A percentile compares a stretch with the other conserved stretches of the same genome.
Evolutionary conservation across 2,797 vertebrate genomes (phyloP).

Genomic region (Phalloptychus januarius): DNA sequence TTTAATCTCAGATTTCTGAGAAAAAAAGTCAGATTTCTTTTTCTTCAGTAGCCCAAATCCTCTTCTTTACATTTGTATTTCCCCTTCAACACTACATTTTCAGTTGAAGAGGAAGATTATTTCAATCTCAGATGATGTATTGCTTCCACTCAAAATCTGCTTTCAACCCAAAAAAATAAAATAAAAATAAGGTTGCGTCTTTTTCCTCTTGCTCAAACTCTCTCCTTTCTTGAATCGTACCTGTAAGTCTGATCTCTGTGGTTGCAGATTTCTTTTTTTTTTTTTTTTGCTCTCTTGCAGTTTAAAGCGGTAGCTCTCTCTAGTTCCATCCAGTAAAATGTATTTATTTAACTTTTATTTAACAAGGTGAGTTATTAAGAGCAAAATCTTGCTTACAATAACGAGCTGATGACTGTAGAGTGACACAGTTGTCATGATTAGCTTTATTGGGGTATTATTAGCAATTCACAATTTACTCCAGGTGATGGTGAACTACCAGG

Average conservation of each 20-base stretch:
- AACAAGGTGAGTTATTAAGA: too few relatives aligned
- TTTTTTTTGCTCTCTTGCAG: neutral
- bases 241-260: neutral
- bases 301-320: neutral
- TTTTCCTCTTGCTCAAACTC: neutral
- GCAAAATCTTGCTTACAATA: too few relatives aligned
- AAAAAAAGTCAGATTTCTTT: too few relatives aligned
- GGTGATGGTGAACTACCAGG: neutral
- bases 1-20: too few relatives aligned
- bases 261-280: neutral
- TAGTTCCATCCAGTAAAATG: neutral
- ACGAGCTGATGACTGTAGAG: too few relatives aligned
- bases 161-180: neutral
- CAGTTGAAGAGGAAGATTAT: neutral
- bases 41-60: too few relatives aligned
- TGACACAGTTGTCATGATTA: neutral
- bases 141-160: neutral
- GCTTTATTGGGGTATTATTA: neutral
- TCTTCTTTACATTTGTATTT: neutral
- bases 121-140: neutral
- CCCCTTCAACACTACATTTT: neutral
- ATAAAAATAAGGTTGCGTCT: neutral
- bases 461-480: neutral
- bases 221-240: neutral
- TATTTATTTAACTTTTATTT: too few relatives aligned